Percentiles rank a stretch among this genome's conserved stretches.
phyloP scores from a whole-genome alignment of 2,797 vertebrate species.

The Enteromius thamalakanensis region DNA sequence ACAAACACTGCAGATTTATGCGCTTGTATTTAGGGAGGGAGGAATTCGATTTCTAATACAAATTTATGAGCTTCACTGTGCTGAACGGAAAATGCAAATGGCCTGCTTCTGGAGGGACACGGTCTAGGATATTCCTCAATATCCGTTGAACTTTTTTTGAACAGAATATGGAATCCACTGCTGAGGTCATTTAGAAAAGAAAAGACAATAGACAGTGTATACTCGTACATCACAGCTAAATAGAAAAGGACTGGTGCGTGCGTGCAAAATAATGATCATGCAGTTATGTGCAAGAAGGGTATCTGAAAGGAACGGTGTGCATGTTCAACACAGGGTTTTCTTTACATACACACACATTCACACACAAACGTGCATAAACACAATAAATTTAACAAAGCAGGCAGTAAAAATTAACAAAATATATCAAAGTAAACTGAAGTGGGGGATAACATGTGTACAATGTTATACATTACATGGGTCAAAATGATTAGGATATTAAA shows the following conservation, averaged over 20 bases:
- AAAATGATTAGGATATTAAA: no score
- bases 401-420: no score
- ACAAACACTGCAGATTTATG: neutral
- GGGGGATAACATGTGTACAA: neutral
- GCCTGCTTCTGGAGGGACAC: neutral
- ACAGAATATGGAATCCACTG: neutral
- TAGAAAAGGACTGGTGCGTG: neutral
- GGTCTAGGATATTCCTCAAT: neutral
- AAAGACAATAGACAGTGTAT: neutral
- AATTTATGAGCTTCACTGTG: conserved; percentile 10
- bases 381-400: no score
- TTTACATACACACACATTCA: neutral
- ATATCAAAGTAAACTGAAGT: neutral
- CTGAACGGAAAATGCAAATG: conserved; percentile 7
- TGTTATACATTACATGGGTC: no score
- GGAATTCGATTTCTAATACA: conserved; percentile 3
- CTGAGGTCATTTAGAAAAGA: conserved; percentile 3
- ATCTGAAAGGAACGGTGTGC: no score
- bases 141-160: neutral
- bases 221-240: neutral
- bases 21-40: neutral
- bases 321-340: no score
- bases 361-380: no score
- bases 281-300: neutral
- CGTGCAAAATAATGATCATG: neutral